phyloP scores from a whole-genome alignment of 1,140 invertebrate genomes.

The Dendrolimus punctatus region DNA sequence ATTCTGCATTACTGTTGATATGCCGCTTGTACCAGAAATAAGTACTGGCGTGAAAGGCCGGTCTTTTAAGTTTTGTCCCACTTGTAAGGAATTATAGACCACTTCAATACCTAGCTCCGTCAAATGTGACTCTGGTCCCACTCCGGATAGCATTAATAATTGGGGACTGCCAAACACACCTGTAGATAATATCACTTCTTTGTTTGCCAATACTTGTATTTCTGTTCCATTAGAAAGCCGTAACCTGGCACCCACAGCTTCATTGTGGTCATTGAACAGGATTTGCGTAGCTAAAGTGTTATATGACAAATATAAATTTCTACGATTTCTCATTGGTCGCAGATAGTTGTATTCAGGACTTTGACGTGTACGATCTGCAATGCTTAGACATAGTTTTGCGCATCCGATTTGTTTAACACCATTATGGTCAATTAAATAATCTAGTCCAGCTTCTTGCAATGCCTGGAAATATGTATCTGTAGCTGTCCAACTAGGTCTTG shows the following conservation, averaged over 20 bases:
- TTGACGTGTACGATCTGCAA: constrained; percentile 83
- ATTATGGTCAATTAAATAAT: constrained; percentile 23
- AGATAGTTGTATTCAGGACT: constrained; percentile 89
- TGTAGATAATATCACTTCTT: constrained; percentile 69
- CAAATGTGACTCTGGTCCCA: constrained; percentile 43
- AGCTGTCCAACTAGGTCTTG: constrained; percentile 66
- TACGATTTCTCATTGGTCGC: constrained; percentile 77
- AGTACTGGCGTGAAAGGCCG: constrained; percentile 77
- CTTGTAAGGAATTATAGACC: constrained; percentile 72
- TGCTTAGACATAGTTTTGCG: constrained; percentile 28
- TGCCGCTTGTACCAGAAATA: constrained; percentile 62
- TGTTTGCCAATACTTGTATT: constrained; percentile 24
- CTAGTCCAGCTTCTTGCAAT: constrained; percentile 87
- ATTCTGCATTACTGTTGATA: constrained; percentile 76
- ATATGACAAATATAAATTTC: constrained; percentile 83
- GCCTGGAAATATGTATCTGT: constrained; percentile 72
- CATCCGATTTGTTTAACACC: constrained; percentile 7
- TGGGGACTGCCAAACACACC: constrained; percentile 68
- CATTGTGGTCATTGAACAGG: constrained; percentile 76
- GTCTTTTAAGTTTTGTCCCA: constrained; percentile 82
- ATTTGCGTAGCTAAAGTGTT: constrained; percentile 80
- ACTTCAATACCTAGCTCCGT: constrained; percentile 53
- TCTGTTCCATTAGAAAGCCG: constrained; percentile 41
- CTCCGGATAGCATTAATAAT: constrained; percentile 45
- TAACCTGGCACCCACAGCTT: constrained; percentile 43